Conservation (phyloP, 2,113 vertebrate species). For the Cnemophilus loriae region DNA sequence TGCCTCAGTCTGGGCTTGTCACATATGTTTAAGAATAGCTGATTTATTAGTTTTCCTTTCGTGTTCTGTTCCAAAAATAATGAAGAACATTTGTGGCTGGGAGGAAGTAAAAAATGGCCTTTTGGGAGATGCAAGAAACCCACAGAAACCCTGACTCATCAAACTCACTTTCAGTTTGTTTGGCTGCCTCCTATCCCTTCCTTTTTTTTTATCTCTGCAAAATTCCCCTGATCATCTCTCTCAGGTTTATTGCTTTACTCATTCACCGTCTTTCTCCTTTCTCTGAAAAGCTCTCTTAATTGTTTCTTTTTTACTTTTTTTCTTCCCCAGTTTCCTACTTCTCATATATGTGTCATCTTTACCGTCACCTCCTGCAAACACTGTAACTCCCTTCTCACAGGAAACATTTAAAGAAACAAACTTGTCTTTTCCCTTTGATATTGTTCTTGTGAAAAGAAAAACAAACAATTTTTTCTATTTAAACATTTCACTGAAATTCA, state of each 20-base stretch:
- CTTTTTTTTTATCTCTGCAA: accelerated
- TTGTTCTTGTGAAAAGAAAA: not conserved
- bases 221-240: not conserved
- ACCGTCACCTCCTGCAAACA: not conserved
- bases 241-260: not conserved
- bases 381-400: not conserved
- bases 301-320: not conserved
- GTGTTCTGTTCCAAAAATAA: not conserved
- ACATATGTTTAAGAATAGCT: not conserved
- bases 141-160: conserved; percentile 47
- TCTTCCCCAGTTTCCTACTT: not conserved
- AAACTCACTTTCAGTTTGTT: conserved; percentile 11
- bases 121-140: conserved; percentile 8
- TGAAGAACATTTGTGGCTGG: not conserved
- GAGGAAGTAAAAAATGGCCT: not conserved
- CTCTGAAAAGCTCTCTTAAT: not conserved
- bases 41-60: conserved; percentile 29
- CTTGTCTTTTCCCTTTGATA: not conserved
- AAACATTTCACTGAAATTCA: not conserved
- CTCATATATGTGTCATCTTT: not conserved
- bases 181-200: not conserved
- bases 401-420: not conserved
- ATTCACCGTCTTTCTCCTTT: not conserved
- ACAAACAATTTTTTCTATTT: not conserved
- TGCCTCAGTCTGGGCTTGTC: not conserved